Conservation (phyloP, 2,888 invertebrate genomes). For the Orchesellides sinensis region DNA sequence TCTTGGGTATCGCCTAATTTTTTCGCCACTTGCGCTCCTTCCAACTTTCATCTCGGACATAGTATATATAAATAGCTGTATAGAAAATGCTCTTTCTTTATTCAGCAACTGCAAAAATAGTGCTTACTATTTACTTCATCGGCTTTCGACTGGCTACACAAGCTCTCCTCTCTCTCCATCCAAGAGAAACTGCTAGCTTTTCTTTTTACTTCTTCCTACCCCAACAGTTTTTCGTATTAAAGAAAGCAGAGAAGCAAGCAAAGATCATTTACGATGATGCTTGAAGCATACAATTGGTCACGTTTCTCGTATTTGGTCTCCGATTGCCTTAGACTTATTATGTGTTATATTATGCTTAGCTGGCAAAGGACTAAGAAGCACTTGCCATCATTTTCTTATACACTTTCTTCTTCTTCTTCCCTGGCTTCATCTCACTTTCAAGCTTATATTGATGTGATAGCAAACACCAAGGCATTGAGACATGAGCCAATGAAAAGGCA, state of each 20-base stretch:
- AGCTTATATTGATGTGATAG: background rate
- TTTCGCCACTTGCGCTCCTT: conserved; percentile 17
- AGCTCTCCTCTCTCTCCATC: conserved; percentile 26
- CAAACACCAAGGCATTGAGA: background rate
- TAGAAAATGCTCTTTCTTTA: too few relatives aligned
- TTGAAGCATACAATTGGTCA: conserved; percentile 67
- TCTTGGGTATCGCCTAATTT: conserved; percentile 20
- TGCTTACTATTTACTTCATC: conserved; percentile 25
- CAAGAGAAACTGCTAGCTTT: conserved; percentile 21
- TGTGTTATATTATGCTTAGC: conserved; percentile 46
- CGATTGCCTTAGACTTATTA: conserved; percentile 28
- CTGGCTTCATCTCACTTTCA: conserved; percentile 1
- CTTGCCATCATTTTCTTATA: conserved; percentile 2
- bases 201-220: background rate
- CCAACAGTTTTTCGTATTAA: conserved; percentile 43
- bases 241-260: conserved; percentile 31
- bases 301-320: conserved; percentile 65
- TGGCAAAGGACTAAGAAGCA: conserved; percentile 28
- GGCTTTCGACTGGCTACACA: too few relatives aligned
- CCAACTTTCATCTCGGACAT: background rate
- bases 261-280: conserved; percentile 66
- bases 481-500: background rate
- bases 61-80: background rate
- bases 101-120: conserved; percentile 4
- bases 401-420: background rate